Evolutionary conservation across 2,888 invertebrate species (phyloP), one percentile per base, ranked within the genome.

Genomic region (Noctua fimbriata): DNA sequence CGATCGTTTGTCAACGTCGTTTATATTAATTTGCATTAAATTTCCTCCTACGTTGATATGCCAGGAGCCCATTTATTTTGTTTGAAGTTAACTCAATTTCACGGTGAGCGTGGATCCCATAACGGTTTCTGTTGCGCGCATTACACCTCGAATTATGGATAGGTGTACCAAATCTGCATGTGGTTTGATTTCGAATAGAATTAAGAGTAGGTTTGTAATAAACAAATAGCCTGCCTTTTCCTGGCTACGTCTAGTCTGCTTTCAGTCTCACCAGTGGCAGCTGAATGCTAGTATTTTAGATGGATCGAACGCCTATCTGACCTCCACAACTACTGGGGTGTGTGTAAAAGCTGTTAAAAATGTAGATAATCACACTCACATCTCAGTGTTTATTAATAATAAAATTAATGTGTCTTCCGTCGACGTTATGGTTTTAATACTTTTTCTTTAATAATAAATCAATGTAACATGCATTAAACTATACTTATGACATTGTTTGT

Each of bases 21-120:
- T 85, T 86, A 88, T 90, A 91, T 89, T 91, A 91, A 93, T 93
- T 92, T 89, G 88, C 90, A 90, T 90, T 89, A 90, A 91, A 91
- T 90, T 90, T 88, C 89, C 83, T 69, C 85, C 79, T 88, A 87
- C 91, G 86, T 87, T 89, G 90, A 89, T 92, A 89, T 83, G 80
- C 85, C 81, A 80, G 85, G 84, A 91, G 82, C 86, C 87, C 90
- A 92, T 93, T 92, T 92, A 93, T 93, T 93, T 93, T 92, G 93
- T 93, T 93, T 92, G 93, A 92, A 90, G 94, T 92, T 90, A 92
- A 94, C 92, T 92, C 94, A 94, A 94, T 94, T 94, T 94, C 94
- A 94, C 94, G 94, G 92, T 91, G 82, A 88, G 72, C 76, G 81
- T 83, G 78, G 76, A 80, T 78, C 70, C 69, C 71, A 76, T 84